Evolutionary conservation across 1,140 invertebrate genomes (phyloP), one percentile per base, ranked within the genome.

Genomic region (Tetragonula clypearis): DNA sequence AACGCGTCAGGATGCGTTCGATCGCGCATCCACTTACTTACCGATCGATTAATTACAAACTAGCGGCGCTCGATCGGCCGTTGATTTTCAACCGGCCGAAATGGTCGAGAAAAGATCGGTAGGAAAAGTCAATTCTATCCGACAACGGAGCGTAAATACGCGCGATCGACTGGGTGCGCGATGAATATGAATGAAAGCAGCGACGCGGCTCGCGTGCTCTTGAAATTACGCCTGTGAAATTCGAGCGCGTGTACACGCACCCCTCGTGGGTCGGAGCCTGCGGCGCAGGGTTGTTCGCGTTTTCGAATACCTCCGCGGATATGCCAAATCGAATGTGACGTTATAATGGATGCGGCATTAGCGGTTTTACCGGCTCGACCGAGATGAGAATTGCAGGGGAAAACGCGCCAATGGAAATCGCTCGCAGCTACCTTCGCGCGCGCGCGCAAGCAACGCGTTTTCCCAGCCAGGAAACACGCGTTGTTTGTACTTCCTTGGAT

Each of bases 311-410:
- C 86, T 84, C 55, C 79, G 66, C 58, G 60, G 86, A 62, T 88
- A 90, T 90, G 91, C 87, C 90, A 93, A 93, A 93, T 93, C 92
- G 92, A 92, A 93, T 93, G 92, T 92, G 92, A 93, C 91, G 85
- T 93, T 93, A 92, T 93, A 93, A 93, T 93, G 92, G 92, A 93
- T 91, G 85, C 86, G 88, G 91, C 90, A 92, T 92, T 93, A 92
- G 92, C 90, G 92, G 92, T 91, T 92, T 91, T 92, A 91, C 82
- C 73, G 69, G 81, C 35, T 87, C 76, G 68, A 86, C 80, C 86
- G 85, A 75, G 88, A 86, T 86, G 71, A 77, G 82, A 91, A 87
- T 91, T 90, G 84, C 87, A 56, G 68, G 77, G 77, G 88, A 88
- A 85, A 91, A 84, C 87, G 74, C 79, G 76, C 56, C 72, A 15